Percentiles rank a stretch among this genome's conserved stretches.
These are phyloP conservation scores for Eupeodes latifasciatus DNA, from an alignment of 2,888 invertebrate species.

Conservation along the genomic window DNA sequence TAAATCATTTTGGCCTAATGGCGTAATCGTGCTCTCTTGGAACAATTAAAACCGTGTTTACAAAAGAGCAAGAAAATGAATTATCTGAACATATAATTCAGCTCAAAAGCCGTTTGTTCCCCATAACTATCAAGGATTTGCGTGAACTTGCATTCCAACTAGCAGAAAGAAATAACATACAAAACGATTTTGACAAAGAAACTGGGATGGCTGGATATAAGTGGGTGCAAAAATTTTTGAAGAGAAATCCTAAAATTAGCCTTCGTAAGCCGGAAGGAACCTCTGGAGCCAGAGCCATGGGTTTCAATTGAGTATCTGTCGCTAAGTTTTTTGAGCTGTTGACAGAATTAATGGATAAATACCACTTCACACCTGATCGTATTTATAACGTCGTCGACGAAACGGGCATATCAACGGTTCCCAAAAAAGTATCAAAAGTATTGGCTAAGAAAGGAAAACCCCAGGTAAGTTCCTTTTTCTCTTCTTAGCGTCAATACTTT, in stretches of 20 bases:
- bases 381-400: constrained; percentile 14
- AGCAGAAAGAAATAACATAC: too few relatives aligned
- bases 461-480: too few relatives aligned
- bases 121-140: neutral
- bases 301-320: neutral
- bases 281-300: constrained; percentile 1
- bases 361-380: neutral
- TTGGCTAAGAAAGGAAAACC: too few relatives aligned
- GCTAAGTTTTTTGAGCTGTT: constrained; percentile 1
- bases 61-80: neutral
- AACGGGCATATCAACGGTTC: neutral
- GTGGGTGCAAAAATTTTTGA: too few relatives aligned
- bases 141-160: neutral
- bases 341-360: constrained; percentile 1
- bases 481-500: too few relatives aligned
- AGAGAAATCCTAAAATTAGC: too few relatives aligned
- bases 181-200: too few relatives aligned
- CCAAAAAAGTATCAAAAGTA: too few relatives aligned
- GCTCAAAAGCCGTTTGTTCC: neutral
- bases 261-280: neutral
- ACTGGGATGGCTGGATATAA: too few relatives aligned
- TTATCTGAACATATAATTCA: neutral
- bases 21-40: too few relatives aligned
- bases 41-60: neutral
- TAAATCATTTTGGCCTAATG: too few relatives aligned